phyloP scores from a whole-genome alignment of 2,113 vertebrate species.

The Ageneiosus marmoratus region DNA sequence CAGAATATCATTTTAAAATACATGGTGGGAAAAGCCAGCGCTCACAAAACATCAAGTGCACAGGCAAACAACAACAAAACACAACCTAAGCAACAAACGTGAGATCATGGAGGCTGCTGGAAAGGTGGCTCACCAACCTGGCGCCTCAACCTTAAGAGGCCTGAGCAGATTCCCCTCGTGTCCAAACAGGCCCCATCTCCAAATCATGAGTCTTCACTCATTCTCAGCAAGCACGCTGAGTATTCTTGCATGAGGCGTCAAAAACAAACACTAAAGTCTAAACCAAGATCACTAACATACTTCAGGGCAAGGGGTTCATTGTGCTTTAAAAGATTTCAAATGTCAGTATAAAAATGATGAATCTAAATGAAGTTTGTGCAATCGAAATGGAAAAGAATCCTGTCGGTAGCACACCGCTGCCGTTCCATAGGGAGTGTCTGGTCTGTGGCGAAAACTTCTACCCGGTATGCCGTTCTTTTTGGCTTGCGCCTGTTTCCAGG shows the following conservation, averaged over 20 bases:
- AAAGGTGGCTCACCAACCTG: slow-evolving; percentile 95
- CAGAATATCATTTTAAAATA: slow-evolving; percentile 99
- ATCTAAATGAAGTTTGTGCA: slow-evolving; percentile 30
- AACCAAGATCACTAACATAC: background rate
- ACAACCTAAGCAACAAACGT: slow-evolving; percentile 83
- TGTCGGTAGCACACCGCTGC: slow-evolving; percentile 57
- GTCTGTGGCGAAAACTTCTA: slow-evolving; percentile 63
- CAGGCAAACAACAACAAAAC: slow-evolving; percentile 91
- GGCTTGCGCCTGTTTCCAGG: slow-evolving; percentile 63
- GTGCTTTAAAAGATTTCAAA: background rate
- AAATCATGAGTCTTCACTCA: slow-evolving; percentile 70
- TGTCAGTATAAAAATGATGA: background rate
- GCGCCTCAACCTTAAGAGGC: slow-evolving; percentile 86
- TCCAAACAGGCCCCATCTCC: slow-evolving; percentile 85
- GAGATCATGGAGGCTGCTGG: slow-evolving; percentile 79
- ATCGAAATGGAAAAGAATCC: slow-evolving; percentile 29
- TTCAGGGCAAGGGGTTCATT: background rate
- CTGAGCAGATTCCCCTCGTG: slow-evolving; percentile 76
- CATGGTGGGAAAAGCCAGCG: slow-evolving; percentile 83
- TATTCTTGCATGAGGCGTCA: slow-evolving; percentile 34
- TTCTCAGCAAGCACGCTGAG: slow-evolving; percentile 42
- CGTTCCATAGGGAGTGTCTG: slow-evolving; percentile 61
- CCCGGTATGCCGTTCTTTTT: slow-evolving; percentile 60
- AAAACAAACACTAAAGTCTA: background rate
- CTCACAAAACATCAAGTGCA: slow-evolving; percentile 96